Evolutionary conservation across 53 echinoderm and acorn worm species (phyloP).

Genomic region (Antedon mediterranea): DNA sequence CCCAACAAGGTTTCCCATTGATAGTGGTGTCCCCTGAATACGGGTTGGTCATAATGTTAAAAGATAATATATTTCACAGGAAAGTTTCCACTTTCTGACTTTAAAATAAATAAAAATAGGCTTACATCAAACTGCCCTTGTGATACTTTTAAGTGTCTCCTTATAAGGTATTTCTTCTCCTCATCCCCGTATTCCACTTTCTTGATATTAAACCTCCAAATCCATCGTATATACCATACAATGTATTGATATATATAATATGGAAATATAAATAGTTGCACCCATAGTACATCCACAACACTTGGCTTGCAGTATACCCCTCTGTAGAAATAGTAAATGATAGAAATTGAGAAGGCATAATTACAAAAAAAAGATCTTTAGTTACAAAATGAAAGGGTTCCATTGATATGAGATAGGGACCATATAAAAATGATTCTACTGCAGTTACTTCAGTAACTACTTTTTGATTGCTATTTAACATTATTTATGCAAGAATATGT

Average conservation of each 20-base stretch:
- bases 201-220: conserved; percentile 63
- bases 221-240: conserved; percentile 58
- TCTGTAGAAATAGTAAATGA: conserved; percentile 6
- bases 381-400: too few species aligned
- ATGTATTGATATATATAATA: conserved; percentile 48
- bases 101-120: not conserved
- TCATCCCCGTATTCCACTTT: conserved; percentile 53
- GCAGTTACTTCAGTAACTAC: too few species aligned
- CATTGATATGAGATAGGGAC: too few species aligned
- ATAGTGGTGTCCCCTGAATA: too few species aligned
- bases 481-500: too few species aligned
- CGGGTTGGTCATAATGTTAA: too few species aligned
- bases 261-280: conserved; percentile 66
- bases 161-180: conserved; percentile 86
- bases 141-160: conserved; percentile 38
- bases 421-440: too few species aligned
- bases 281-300: conserved; percentile 66
- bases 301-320: conserved; percentile 82
- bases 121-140: conserved; percentile 72
- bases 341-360: not conserved
- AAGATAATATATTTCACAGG: not conserved
- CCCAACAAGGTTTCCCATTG: too few species aligned
- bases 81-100: not conserved
- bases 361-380: too few species aligned
- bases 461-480: too few species aligned